Evolutionary conservation across 2,888 invertebrate genomes (phyloP).

Genomic region (Fabriciana adippe): DNA sequence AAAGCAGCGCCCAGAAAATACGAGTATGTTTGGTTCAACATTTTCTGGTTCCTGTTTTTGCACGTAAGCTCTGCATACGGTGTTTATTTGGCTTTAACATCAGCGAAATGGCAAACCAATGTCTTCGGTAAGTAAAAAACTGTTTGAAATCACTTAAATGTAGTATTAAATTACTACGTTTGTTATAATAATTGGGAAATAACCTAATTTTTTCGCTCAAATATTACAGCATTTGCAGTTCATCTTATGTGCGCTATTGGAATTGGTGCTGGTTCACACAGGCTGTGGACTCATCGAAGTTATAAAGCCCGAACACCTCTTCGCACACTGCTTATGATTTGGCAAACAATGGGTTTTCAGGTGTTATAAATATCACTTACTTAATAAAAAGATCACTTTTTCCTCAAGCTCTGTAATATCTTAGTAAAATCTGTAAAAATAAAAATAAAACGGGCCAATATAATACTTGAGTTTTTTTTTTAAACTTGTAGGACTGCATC

Average conservation of each 20-base stretch:
- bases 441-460: not conserved
- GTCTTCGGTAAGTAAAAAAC: slow-evolving; percentile 82
- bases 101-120: slow-evolving; percentile 85
- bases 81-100: slow-evolving; percentile 83
- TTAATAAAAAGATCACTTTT: not conserved
- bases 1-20: slow-evolving; percentile 76
- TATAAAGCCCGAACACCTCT: slow-evolving; percentile 95
- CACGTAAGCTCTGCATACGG: slow-evolving; percentile 86
- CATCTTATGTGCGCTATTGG: slow-evolving; percentile 90
- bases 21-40: slow-evolving; percentile 88
- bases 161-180: not conserved
- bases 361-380: slow-evolving; percentile 65
- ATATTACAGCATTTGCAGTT: slow-evolving; percentile 81
- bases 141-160: not conserved
- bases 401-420: not conserved
- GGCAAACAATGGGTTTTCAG: slow-evolving; percentile 93
- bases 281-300: slow-evolving; percentile 95
- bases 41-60: slow-evolving; percentile 85
- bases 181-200: not conserved
- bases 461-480: not conserved
- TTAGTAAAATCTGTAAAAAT: no score
- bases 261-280: slow-evolving; percentile 96
- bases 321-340: slow-evolving; percentile 89
- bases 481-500: slow-evolving; percentile 78
- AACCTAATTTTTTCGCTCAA: no score